Percentiles rank a stretch among this genome's conserved stretches.
phyloP scores from a whole-genome alignment of 2,113 vertebrate genomes.

The Orientallactaga bullata region DNA sequence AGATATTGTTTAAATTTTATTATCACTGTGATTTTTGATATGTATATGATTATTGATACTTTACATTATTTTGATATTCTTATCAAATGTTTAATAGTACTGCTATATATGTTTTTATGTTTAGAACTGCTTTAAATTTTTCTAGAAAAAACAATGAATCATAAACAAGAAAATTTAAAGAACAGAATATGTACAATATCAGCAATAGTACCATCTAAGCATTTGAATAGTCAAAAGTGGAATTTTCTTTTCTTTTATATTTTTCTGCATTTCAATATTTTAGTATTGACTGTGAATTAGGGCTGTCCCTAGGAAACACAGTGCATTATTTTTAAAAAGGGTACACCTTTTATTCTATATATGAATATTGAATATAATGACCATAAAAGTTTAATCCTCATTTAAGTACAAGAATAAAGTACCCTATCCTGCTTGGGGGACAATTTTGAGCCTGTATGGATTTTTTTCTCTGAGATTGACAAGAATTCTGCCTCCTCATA shows the following conservation, averaged over 20 bases:
- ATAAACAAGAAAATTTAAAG: background rate
- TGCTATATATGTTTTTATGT: background rate
- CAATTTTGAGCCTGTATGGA: background rate
- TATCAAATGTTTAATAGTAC: background rate
- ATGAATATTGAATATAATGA: background rate
- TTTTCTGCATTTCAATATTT: conserved; percentile 34
- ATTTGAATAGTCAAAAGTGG: background rate
- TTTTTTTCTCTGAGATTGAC: background rate
- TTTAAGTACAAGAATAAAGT: background rate
- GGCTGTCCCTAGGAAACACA: background rate
- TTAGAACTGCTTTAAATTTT: background rate
- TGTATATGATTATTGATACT: too few species aligned
- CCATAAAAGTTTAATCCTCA: background rate
- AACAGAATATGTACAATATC: background rate
- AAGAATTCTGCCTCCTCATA: background rate
- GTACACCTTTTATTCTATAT: background rate
- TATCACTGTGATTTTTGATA: too few species aligned
- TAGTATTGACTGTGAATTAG: background rate
- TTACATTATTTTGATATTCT: background rate
- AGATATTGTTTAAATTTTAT: background rate
- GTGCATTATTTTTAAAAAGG: background rate
- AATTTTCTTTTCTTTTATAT: conserved; percentile 6
- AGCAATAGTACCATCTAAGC: background rate
- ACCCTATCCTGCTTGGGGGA: background rate
- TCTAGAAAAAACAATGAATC: background rate